Percentiles rank a stretch among this genome's conserved stretches.
Conservation (phyloP, 2,113 vertebrate genomes). For the Neodontobutis hainanensis region DNA sequence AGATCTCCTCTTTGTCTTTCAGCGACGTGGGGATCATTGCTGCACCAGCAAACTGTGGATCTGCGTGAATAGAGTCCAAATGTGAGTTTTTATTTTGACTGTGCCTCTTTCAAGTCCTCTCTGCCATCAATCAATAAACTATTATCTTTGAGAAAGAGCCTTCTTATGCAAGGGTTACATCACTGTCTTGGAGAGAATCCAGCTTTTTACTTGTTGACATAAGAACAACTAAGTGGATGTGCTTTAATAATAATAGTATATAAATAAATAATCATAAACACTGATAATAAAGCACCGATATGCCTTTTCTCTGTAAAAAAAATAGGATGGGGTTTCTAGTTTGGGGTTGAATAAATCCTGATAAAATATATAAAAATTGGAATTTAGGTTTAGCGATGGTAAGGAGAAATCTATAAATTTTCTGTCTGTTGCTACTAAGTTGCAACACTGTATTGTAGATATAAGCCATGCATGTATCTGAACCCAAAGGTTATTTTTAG, state of each 20-base stretch:
- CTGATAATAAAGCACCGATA: conserved; percentile 4
- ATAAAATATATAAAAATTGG: too few species aligned
- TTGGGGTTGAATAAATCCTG: too few species aligned
- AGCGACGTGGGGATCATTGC: conserved; percentile 70
- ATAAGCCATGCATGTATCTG: too few species aligned
- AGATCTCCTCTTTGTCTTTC: conserved; percentile 79
- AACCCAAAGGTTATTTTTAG: too few species aligned
- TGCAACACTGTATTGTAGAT: too few species aligned
- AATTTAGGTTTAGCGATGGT: too few species aligned
- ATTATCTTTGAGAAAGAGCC: neutral
- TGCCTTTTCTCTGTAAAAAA: too few species aligned
- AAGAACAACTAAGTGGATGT: neutral
- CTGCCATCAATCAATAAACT: neutral
- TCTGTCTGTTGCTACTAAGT: too few species aligned
- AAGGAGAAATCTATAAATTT: too few species aligned
- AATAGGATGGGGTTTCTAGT: too few species aligned
- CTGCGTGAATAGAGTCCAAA: conserved; percentile 50
- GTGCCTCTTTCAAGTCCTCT: neutral
- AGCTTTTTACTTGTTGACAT: neutral
- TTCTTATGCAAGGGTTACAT: neutral
- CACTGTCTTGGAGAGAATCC: neutral
- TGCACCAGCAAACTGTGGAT: conserved; percentile 81
- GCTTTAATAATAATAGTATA: neutral
- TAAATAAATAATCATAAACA: neutral
- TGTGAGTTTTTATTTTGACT: neutral